Evolutionary conservation across 2,888 invertebrate genomes (phyloP).

Genomic region (Amaurobius ferox): DNA sequence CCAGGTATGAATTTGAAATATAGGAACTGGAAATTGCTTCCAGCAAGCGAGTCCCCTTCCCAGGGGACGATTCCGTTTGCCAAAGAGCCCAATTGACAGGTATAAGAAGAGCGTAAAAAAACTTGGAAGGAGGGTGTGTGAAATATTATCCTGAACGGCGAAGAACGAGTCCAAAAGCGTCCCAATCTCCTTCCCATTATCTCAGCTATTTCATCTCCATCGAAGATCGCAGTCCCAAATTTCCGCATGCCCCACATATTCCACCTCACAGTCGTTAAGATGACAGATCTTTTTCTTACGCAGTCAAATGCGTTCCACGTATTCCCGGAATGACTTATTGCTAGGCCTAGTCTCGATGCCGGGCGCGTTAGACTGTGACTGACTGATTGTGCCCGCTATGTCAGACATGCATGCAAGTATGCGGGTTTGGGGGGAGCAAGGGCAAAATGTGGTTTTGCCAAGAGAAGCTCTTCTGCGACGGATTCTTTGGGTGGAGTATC

Average conservation of each 20-base stretch:
- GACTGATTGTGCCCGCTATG: conserved; percentile 66
- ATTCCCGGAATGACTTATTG: conserved; percentile 64
- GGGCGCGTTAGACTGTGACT: conserved; percentile 62
- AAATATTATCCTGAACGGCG: background rate
- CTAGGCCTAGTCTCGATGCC: conserved; percentile 29
- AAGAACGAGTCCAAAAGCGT: background rate
- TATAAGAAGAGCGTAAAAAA: background rate
- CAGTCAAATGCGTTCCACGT: conserved; percentile 57
- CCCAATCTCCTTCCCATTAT: conserved; percentile 39
- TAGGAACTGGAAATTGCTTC: no score
- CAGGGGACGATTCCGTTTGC: no score
- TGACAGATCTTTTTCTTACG: conserved; percentile 56
- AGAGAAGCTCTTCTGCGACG: conserved; percentile 6
- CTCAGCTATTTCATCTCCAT: conserved; percentile 63
- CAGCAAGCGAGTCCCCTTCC: no score
- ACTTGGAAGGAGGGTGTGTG: background rate
- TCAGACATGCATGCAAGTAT: conserved; percentile 53
- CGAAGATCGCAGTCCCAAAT: conserved; percentile 40
- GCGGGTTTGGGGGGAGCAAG: conserved; percentile 30
- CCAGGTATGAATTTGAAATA: no score
- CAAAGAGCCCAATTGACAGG: no score
- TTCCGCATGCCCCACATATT: conserved; percentile 62
- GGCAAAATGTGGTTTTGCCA: conserved; percentile 49
- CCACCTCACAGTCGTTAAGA: conserved; percentile 60
- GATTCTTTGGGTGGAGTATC: background rate